Conservation (phyloP, 1,140 invertebrate genomes). For the Drosophila subobscura region DNA sequence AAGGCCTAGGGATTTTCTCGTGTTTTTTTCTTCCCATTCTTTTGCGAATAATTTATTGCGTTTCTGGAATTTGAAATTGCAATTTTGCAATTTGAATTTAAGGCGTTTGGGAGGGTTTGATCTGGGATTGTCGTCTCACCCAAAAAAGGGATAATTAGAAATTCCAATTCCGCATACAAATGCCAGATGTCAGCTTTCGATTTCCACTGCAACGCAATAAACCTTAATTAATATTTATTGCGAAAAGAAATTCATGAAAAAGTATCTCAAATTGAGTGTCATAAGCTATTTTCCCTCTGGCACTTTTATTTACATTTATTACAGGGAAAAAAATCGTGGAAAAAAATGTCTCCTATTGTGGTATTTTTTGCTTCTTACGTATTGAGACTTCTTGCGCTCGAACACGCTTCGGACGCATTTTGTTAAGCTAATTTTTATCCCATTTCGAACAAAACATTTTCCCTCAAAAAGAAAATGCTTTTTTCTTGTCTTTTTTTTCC, state of each 20-base stretch:
- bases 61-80: constrained; percentile 40
- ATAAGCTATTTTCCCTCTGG: constrained; percentile 65
- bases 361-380: neutral
- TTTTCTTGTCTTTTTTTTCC: constrained; percentile 44
- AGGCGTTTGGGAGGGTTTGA: constrained; percentile 68
- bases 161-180: neutral
- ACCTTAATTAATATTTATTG: constrained; percentile 52
- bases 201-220: constrained; percentile 58
- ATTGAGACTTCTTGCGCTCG: constrained; percentile 56
- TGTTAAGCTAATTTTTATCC: constrained; percentile 81
- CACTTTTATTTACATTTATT: constrained; percentile 46
- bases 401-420: constrained; percentile 80
- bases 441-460: constrained; percentile 74
- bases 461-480: constrained; percentile 29
- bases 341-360: constrained; percentile 43
- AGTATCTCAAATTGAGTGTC: constrained; percentile 70
- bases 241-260: constrained; percentile 28
- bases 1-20: constrained; percentile 48
- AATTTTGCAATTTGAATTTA: constrained; percentile 71
- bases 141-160: constrained; percentile 33
- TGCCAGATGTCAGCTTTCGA: constrained; percentile 28
- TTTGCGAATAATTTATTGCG: constrained; percentile 76
- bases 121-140: constrained; percentile 29
- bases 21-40: constrained; percentile 50
- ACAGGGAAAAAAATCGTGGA: constrained; percentile 24